Evolutionary conservation across 2,888 invertebrate species (phyloP).

Genomic region (Matsumyia berberina): DNA sequence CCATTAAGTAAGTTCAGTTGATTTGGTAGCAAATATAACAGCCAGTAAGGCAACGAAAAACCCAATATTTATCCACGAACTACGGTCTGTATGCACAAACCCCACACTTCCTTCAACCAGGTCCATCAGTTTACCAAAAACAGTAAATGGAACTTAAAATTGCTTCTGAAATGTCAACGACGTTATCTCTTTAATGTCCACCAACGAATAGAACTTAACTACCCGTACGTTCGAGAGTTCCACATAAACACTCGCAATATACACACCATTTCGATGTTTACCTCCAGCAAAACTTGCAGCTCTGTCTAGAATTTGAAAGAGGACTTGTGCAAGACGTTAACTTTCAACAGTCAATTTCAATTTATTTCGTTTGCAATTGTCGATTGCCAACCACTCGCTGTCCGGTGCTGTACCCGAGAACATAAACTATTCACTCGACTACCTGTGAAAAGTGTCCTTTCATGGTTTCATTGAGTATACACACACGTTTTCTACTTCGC

Average conservation of each 20-base stretch:
- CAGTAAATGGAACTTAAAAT: constrained; percentile 6
- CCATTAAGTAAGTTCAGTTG: too few species aligned
- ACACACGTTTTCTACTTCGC: background rate
- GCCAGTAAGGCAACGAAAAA: too few species aligned
- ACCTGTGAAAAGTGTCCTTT: constrained; percentile 39
- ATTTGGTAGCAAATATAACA: too few species aligned
- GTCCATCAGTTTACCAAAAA: too few species aligned
- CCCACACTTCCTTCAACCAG: too few species aligned
- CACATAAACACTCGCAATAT: too few species aligned
- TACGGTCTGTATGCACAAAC: too few species aligned
- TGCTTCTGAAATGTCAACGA: background rate
- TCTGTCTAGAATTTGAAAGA: background rate
- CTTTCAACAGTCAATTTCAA: constrained; percentile 42
- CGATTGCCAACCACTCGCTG: background rate
- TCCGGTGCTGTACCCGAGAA: constrained; percentile 24
- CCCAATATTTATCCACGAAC: too few species aligned
- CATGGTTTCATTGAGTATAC: constrained; percentile 14
- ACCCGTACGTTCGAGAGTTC: too few species aligned
- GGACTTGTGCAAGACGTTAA: background rate
- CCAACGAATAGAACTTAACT: too few species aligned
- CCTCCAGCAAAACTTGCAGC: background rate
- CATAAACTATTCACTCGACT: constrained; percentile 10
- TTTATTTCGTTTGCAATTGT: constrained; percentile 38
- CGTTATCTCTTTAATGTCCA: background rate
- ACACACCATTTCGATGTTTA: constrained; percentile 8